A percentile compares a stretch with the other conserved stretches of the same genome.
Evolutionary conservation across 1,140 invertebrate genomes (phyloP).

Genomic region (Tetranychus cinnabarinus): DNA sequence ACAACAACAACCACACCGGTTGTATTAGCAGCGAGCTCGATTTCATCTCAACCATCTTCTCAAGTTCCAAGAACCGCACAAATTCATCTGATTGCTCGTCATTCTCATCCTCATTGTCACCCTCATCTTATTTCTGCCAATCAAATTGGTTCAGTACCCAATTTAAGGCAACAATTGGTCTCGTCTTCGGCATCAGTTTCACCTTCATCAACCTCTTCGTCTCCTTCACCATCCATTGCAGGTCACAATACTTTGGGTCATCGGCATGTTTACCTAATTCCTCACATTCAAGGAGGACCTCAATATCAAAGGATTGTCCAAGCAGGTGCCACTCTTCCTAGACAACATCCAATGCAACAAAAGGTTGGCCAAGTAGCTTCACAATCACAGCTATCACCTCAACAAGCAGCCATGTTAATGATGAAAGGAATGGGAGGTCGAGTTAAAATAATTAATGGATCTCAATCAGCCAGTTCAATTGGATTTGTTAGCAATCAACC

Average conservation of each 20-base stretch:
- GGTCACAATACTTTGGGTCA: no score
- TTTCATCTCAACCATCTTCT: neutral
- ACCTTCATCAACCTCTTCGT: no score
- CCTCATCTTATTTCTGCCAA: no score
- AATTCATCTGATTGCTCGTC: neutral
- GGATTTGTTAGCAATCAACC: neutral
- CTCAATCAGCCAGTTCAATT: neutral
- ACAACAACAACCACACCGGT: neutral
- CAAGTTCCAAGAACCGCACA: neutral
- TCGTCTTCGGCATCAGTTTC: no score
- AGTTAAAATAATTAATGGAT: neutral
- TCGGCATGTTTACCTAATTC: constrained; percentile 3
- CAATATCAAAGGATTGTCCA: neutral
- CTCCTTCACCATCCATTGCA: no score
- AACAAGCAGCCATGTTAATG: neutral
- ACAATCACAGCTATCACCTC: neutral
- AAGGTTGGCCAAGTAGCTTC: neutral
- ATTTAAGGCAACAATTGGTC: no score
- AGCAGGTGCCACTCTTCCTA: neutral
- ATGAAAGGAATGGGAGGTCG: neutral
- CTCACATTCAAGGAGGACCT: neutral
- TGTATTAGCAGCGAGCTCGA: neutral
- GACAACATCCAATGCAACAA: neutral
- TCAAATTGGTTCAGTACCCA: no score
- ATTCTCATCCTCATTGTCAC: no score